Evolutionary conservation across 2,113 vertebrate species (phyloP), one percentile per base, ranked within the genome.

Genomic region (Mustela lutreola): DNA sequence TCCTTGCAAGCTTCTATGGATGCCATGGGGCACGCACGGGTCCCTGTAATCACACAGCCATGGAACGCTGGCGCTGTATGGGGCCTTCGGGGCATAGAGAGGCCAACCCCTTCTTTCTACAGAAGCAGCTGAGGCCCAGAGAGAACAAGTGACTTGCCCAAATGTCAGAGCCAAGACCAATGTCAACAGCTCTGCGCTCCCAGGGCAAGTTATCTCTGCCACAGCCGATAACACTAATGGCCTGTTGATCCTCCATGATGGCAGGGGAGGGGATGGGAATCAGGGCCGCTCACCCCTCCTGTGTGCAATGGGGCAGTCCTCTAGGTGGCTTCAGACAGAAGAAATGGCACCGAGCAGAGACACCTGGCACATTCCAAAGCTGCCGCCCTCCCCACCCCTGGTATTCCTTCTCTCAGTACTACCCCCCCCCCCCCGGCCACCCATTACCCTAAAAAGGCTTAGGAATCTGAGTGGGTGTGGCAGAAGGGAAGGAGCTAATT

Each of bases 271-370:
- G 56, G 18, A 67, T 78, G 76, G 31, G 31, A 76, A 15, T 45
- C 2, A 1, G 28, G 83, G 22, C 71, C 16, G 22, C 7, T 9
- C 4, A 11, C 6, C 75, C 92, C 45, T 60, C 42, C 65, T 71
- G 0, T 28, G 62, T 70, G 39, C 28, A 50, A 1, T 0, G 10
- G 22, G 45, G 16, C 14, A 4, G 31, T 48, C 48, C 42, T 24
- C 58, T 31, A 31, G 33, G 63, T 48, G n/a, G 33, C 5, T 1
- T 28, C 53, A 28, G 76, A 48, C 15, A 16, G 82, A 39, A 62
- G 48, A 81, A 33, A 11, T 36, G 24, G 28, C 22, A 45, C 26
- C 28, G 24, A 60, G 24, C 4, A 10, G 80, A 24, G 79, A 80
- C 39, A 18, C 14, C 75, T 19, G 58, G 71, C 28, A 18, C 16